Conservation (phyloP, 2,797 vertebrate species). For the Gymnoscopelus microlampas region DNA sequence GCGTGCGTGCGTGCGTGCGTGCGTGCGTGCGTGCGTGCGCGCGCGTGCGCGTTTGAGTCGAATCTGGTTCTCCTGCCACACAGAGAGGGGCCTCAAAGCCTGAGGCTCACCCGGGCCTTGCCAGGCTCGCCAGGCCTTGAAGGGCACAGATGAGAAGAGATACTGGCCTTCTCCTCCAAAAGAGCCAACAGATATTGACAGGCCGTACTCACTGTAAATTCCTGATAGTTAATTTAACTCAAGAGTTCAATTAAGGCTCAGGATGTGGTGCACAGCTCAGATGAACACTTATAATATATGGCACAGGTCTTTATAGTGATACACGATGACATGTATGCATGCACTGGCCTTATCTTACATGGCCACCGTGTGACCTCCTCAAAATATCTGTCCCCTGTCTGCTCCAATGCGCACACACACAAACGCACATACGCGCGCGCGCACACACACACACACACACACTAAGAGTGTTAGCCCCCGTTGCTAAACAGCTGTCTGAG, state of each 20-base stretch:
- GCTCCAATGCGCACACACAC: slow-evolving; percentile 28
- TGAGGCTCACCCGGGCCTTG: slow-evolving; percentile 57
- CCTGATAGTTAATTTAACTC: too few species aligned
- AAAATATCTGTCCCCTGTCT: slow-evolving; percentile 34
- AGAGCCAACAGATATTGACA: slow-evolving; percentile 25
- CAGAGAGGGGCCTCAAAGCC: slow-evolving; percentile 65
- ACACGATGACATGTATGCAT: neutral
- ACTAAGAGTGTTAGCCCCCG: slow-evolving; percentile 33
- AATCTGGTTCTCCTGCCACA: slow-evolving; percentile 74
- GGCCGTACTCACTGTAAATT: neutral
- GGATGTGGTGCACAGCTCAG: neutral
- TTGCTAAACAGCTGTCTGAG: slow-evolving; percentile 81
- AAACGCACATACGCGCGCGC: slow-evolving; percentile 6
- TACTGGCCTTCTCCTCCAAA: slow-evolving; percentile 28
- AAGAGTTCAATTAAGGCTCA: too few species aligned
- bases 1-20: too few species aligned
- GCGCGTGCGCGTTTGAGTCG: slow-evolving; percentile 46
- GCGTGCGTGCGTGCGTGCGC: too few species aligned
- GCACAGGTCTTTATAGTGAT: too few species aligned
- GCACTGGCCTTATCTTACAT: slow-evolving; percentile 13
- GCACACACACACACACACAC: slow-evolving; percentile 27
- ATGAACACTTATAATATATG: too few species aligned
- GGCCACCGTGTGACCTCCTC: slow-evolving; percentile 9
- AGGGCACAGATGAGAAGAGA: slow-evolving; percentile 59
- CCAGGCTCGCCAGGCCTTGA: slow-evolving; percentile 68